Percentiles rank a stretch among this genome's conserved stretches.
Conservation (phyloP, 2,113 vertebrate genomes). For the Serinus canaria region DNA sequence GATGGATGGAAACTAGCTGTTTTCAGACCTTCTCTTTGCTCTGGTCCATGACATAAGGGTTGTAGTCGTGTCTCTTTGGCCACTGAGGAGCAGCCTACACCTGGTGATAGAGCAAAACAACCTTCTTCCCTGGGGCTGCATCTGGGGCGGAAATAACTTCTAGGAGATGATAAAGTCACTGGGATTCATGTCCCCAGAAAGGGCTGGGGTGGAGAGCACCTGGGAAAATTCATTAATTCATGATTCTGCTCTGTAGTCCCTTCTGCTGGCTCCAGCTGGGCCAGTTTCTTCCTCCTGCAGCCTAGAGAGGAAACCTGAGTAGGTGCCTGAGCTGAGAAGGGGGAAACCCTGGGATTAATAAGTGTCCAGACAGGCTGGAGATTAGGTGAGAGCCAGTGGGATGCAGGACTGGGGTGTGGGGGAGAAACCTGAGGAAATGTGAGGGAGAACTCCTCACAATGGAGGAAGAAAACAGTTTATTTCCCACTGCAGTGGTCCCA, state of each 20-base stretch:
- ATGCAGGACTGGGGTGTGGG: not conserved
- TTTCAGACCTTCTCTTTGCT: not conserved
- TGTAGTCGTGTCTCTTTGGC: not conserved
- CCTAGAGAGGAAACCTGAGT: not conserved
- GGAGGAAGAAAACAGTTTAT: not conserved
- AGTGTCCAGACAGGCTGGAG: not conserved
- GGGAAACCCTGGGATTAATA: not conserved
- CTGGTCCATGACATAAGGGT: not conserved
- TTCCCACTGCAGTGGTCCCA: not conserved
- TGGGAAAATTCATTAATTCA: not conserved
- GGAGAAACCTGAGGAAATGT: not conserved
- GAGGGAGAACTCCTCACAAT: not conserved
- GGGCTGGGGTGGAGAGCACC: not conserved
- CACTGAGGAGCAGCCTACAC: not conserved
- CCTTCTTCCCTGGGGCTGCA: not conserved
- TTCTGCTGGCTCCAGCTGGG: not conserved
- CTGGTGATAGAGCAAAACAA: not conserved
- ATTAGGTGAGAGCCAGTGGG: not conserved
- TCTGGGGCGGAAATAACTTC: not conserved
- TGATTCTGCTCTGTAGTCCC: accelerated
- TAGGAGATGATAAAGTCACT: not conserved
- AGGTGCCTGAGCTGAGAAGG: not conserved
- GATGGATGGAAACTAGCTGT: not conserved
- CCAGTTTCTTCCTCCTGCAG: not conserved
- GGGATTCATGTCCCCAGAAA: not conserved